Evolutionary conservation across 1,140 invertebrate genomes (phyloP), one percentile per base, ranked within the genome.

Genomic region (Eumaeus atala): DNA sequence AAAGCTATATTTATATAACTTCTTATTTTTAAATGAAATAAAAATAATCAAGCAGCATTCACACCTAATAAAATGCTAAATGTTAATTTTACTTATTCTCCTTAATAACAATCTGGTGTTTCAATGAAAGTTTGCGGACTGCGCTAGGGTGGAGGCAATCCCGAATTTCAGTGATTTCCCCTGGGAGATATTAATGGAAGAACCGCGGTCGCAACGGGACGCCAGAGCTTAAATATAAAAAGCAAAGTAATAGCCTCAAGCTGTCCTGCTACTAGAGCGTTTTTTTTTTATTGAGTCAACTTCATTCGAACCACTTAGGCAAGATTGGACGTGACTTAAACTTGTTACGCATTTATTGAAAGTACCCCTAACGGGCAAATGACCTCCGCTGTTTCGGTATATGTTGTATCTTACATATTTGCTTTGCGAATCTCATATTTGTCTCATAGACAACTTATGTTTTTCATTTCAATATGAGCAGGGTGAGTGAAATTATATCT

Each of bases 111-210:
- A 63, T 63, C 54, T 49, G 40, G 10, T 50, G 47, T 12, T 21
- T 35, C 48, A 52, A 57, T 59, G 53, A 58, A 64, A 60, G 54
- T 64, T 60, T 55, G 62, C 52, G 58, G 60, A 54, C 16, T 55
- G 58, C 36, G 58, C 61, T 54, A 57, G 47, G 59, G 55, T 52
- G 54, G 54, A 50, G 61, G 61, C 58, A 58, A 61, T 64, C 55
- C 62, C 55, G 59, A 64, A 61, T 64, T 64, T 61, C 62, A 53
- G 54, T 64, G 59, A 64, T 64, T 64, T 64, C 62, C 62, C 62
- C 28, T 21, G 62, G 49, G 62, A 55, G 62, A 61, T 64, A 64
- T 64, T 61, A 64, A 61, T 61, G 62, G 58, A 49, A 48, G 49
- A 61, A 61, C 52, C 58, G 59, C 62, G 56, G 52, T 52, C 51